Evolutionary conservation across 1,140 invertebrate species (phyloP).

Genomic region (Zaprionus ghesquierei): DNA sequence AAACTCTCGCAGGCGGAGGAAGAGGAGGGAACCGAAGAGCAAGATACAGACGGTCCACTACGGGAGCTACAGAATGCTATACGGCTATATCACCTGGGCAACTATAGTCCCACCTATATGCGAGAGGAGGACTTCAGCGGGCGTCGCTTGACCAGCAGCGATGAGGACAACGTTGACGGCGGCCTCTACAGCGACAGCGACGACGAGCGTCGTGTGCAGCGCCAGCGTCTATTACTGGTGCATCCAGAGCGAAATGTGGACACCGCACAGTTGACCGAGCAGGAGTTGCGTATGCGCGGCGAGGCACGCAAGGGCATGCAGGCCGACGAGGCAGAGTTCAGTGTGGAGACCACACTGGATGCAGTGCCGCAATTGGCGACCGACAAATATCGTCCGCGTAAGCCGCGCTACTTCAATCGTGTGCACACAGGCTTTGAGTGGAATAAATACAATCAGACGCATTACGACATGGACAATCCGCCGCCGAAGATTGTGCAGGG

Average conservation of each 20-base stretch:
- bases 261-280: constrained; percentile 72
- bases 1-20: not conserved
- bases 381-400: constrained; percentile 98
- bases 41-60: constrained; percentile 81
- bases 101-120: constrained; percentile 93
- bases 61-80: constrained; percentile 84
- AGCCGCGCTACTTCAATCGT: constrained; percentile 98
- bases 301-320: constrained; percentile 95
- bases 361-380: constrained; percentile 97
- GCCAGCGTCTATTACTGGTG: constrained; percentile 46
- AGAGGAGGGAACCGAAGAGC: constrained; percentile 2
- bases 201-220: constrained; percentile 55
- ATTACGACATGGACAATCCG: constrained; percentile 99
- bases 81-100: constrained; percentile 89
- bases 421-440: constrained; percentile 99
- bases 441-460: constrained; percentile 99
- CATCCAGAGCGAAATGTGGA: constrained; percentile 56
- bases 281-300: constrained; percentile 86
- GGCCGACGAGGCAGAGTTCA: constrained; percentile 95
- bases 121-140: constrained; percentile 64
- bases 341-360: constrained; percentile 93
- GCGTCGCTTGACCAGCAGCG: constrained; percentile 23
- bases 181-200: constrained; percentile 83
- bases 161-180: constrained; percentile 88
- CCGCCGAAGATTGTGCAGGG: constrained; percentile 99